phyloP scores from a whole-genome alignment of 2,113 vertebrate species.

The Rhynchopsitta pachyrhyncha region DNA sequence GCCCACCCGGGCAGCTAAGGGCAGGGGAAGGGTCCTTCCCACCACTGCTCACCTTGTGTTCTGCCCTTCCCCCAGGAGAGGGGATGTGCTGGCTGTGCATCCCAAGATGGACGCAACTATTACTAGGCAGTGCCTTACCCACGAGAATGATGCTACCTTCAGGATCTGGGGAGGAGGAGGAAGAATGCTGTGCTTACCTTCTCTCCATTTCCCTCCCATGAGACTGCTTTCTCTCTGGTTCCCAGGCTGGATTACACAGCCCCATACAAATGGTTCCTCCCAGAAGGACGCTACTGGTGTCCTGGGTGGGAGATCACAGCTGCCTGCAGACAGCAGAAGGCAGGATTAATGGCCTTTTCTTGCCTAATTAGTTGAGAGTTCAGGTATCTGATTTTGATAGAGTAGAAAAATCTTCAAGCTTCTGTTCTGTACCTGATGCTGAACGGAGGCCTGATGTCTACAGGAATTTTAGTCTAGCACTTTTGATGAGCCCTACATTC shows the following conservation, averaged over 20 bases:
- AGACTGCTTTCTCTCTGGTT: not conserved
- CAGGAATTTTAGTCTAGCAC: not conserved
- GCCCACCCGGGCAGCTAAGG: not conserved
- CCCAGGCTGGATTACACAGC: not conserved
- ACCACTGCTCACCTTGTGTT: not conserved
- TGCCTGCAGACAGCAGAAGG: not conserved
- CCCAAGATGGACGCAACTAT: not conserved
- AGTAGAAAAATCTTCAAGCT: not conserved
- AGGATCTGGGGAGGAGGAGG: not conserved
- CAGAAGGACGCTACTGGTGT: not conserved
- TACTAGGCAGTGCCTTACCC: not conserved
- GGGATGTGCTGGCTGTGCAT: not conserved
- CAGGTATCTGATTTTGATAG: slow-evolving; percentile 11
- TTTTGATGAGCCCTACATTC: slow-evolving; percentile 35
- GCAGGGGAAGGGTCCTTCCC: not conserved
- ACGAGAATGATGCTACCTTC: not conserved
- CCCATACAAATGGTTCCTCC: fast-evolving
- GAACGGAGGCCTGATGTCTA: not conserved
- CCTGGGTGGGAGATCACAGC: not conserved
- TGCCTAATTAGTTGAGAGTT: not conserved
- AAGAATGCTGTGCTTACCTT: not conserved
- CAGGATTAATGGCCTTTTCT: slow-evolving; percentile 14
- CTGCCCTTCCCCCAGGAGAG: not conserved
- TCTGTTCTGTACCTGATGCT: not conserved
- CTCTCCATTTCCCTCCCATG: fast-evolving